Evolutionary conservation across 2,888 invertebrate genomes (phyloP), one percentile per base, ranked within the genome.

Genomic region (Drosophila austrosaltans): DNA sequence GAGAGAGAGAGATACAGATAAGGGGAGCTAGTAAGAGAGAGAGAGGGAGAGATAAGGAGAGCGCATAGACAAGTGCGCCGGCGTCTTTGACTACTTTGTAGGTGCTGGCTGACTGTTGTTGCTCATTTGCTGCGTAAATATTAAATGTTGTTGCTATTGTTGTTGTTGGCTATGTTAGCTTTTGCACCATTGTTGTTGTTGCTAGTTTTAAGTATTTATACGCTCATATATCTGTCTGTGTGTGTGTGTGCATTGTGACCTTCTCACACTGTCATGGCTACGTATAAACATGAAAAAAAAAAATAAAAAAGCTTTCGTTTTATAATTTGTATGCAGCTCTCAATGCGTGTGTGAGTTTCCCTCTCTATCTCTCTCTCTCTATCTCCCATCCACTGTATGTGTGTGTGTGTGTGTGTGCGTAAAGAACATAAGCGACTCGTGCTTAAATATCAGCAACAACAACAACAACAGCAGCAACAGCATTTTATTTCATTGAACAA

Each of bases 211-310:
- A 22, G 36, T 53, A 16, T 40, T 64, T 39, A 40, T 66, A 53
- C 59, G 58, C 39, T 36, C 5, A 65, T 57, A 44, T 5, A 10
- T 32, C 32, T 70, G n/a, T 59, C 22, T 59, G 48, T 72, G 66
- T 67, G 65, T 72, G 83, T 82, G 81, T 81, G 81, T 48, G 48
- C 48, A 48, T 48, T 48, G 79, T 91, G 91, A 91, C 91, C 91
- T 91, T 91, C 91, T 90, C 91, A 90, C 90, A 91, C 91, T 91
- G 91, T 91, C 91, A 91, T 89, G 91, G 91, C 90, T 91, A 84
- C 82, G 75, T 77, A 86, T 79, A 84, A 86, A 79, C 75, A 78
- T 75, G 90, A 85, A 90, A 85, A 58, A 58, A 65, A 53, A 79
- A 75, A 82, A 80, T 16, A 82, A 76, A 91, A 89, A 91, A 89